phyloP scores from a whole-genome alignment of 2,113 vertebrate genomes.

The Pungitius pungitius region DNA sequence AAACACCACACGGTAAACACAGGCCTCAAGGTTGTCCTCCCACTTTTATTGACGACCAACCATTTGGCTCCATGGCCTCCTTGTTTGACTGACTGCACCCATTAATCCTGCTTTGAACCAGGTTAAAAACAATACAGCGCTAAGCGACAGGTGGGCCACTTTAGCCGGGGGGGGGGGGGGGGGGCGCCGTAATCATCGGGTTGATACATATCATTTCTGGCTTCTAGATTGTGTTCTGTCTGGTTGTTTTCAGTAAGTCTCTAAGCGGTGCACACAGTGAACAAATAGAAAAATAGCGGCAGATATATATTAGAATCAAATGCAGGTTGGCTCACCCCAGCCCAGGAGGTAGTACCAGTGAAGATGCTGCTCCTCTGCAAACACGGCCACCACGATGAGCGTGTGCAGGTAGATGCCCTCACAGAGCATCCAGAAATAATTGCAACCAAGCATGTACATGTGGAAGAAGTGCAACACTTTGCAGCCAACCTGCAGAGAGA shows the following conservation, averaged over 20 bases:
- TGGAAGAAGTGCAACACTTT: slow-evolving; percentile 95
- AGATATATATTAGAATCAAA: background rate
- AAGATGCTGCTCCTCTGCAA: slow-evolving; percentile 89
- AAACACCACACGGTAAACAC: background rate
- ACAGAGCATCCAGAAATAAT: slow-evolving; percentile 99
- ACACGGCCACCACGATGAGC: slow-evolving; percentile 93
- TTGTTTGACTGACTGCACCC: slow-evolving; percentile 36
- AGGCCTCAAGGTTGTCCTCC: slow-evolving; percentile 42
- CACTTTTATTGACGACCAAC: slow-evolving; percentile 54
- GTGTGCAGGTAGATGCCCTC: slow-evolving; percentile 98
- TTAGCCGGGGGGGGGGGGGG: slow-evolving; percentile 58
- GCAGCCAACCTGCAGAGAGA: slow-evolving; percentile 86
- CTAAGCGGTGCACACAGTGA: background rate
- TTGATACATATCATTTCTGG: slow-evolving; percentile 11
- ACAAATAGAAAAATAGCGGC: background rate
- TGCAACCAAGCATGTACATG: slow-evolving; percentile 97
- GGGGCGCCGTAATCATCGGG: slow-evolving; percentile 1
- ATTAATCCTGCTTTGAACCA: slow-evolving; percentile 33
- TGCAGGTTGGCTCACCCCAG: slow-evolving; percentile 88
- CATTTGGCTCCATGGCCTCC: slow-evolving; percentile 28
- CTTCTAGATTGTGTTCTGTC: slow-evolving; percentile 5
- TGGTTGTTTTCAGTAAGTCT: slow-evolving; percentile 27
- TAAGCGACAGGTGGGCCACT: slow-evolving; percentile 30
- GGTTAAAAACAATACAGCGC: slow-evolving; percentile 22
- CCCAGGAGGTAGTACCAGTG: slow-evolving; percentile 97